Base-by-base conservation (phyloP, 2,888 invertebrate species). In the Napeogenes sylphis region DNA sequence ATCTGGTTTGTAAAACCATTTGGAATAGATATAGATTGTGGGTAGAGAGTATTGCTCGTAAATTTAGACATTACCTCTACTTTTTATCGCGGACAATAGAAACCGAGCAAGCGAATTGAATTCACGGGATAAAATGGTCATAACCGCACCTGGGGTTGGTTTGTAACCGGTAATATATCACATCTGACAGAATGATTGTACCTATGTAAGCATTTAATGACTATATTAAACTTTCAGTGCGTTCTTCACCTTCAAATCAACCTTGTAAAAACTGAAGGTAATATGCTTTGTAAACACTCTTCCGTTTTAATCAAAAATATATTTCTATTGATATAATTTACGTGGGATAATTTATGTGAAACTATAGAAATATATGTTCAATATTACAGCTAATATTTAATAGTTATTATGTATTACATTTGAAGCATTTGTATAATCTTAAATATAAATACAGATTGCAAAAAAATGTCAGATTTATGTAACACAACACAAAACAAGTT, bases 151-250 rank as follows among this genome's bases (percentile, higher is more conserved):
- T 62, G n/a, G 64, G 65, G 72, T 75, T 71, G 69, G 77, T 75
- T 66, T 73, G 68, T 65, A 69, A 68, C 66, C 68, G 66, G 75
- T 82, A 79, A 82, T 85, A 83, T 83, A 80, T 87, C 84, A 87
- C 73, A 75, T 66, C 71, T 82, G 90, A 90, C 89, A 86, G 73
- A 79, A 82, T 87, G 81, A 90, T 89, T 86, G 81, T 73, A 66
- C 74, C 71, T 68, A 77, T 75, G 77, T 80, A 77, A 80, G 77
- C 79, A 71, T 80, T 75, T 66, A 75, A 73, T 71, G 81, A 68
- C 77, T 45, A 6, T 56, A 32, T 80, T 84, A 85, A 87, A 82
- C 59, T 84, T 87, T 85, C 68, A 86, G 68, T 67, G 73, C 70
- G 79, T 71, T 71, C 80, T 81, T 87, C 78, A 85, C 85, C 88